Evolutionary conservation across 2,113 vertebrate genomes (phyloP), one percentile per base, ranked within the genome.

Genomic region (Amblyornis subalaris): DNA sequence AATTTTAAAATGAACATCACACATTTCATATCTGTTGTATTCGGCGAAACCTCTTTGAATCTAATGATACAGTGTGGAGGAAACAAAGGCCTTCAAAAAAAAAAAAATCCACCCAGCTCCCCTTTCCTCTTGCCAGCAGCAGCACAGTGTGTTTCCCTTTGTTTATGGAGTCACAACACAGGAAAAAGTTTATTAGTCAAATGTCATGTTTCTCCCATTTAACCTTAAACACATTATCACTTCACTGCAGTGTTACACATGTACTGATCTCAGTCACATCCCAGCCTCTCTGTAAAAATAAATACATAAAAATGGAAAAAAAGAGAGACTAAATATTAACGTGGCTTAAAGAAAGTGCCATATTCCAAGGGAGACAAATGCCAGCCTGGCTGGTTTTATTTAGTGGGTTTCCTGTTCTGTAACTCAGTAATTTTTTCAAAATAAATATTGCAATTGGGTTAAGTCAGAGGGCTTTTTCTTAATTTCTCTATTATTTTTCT

Each of bases 1-100:
- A 97, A 98, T 98, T 98, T 98, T 97, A 96, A 98, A 98, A 98
- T 97, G 97, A 97, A 92, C 97, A 95, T 97, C 97, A 96, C 98
- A 97, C 97, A 91, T 97, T 97, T 97, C 95, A 96, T 96, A 92
- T 97, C 96, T 94, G 80, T 88, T 87, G 95, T 96, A 85, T 96
- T 96, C 35, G 83, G 92, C 22, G 48, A 85, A 79, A 78, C 42
- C 92, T 80, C 93, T 93, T 93, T 62, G 95, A 78, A 70, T 76
- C 44, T 76, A 91, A 87, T 23, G 87, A 57, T 72, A 67, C 40
- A 21, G 58, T 62, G 24, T 58, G 60, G n/a, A 75, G 81, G 77
- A 96, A 93, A 96, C 85, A 97, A 95, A 95, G 80, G 89, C 78
- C 78, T 73, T 84, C 54, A 38, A 42, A 25, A 62, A 83, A 74